Conservation (phyloP, 2,888 invertebrate species). For the Mythimna lalbum region DNA sequence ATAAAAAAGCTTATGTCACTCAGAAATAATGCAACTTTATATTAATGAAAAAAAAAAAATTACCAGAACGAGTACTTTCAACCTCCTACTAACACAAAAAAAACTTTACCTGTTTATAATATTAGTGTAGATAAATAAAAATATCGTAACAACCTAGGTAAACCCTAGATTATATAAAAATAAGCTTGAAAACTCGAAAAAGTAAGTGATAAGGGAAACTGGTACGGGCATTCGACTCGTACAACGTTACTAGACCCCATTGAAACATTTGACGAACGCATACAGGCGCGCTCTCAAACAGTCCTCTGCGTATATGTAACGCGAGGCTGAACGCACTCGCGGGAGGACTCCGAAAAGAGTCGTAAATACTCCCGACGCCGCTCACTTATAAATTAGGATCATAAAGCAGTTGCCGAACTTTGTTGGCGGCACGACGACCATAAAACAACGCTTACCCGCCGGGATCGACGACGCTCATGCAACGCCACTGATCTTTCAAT, state of each 20-base stretch:
- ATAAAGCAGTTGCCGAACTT: conserved; percentile 90
- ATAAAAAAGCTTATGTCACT: no score
- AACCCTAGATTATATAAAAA: not conserved
- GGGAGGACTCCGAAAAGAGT: conserved; percentile 87
- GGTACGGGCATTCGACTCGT: not conserved
- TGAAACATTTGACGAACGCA: conserved; percentile 31
- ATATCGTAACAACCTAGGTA: not conserved
- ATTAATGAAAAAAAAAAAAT: no score
- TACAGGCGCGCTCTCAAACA: conserved; percentile 35
- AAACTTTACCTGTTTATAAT: no score
- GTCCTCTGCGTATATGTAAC: conserved; percentile 56
- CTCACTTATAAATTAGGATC: conserved; percentile 91
- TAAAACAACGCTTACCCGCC: conserved; percentile 87
- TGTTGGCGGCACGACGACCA: conserved; percentile 88
- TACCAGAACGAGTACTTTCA: no score
- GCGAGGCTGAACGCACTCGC: conserved; percentile 82
- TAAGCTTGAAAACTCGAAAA: not conserved
- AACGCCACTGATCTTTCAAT: conserved; percentile 82
- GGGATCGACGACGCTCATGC: conserved; percentile 74
- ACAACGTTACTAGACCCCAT: conserved; percentile 15
- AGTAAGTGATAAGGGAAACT: not conserved
- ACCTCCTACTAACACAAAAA: no score
- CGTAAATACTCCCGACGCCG: conserved; percentile 87
- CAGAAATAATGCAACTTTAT: no score
- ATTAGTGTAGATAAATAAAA: not conserved